Base-by-base conservation (phyloP, 2,797 vertebrate genomes). In the Limosa lapponica region DNA sequence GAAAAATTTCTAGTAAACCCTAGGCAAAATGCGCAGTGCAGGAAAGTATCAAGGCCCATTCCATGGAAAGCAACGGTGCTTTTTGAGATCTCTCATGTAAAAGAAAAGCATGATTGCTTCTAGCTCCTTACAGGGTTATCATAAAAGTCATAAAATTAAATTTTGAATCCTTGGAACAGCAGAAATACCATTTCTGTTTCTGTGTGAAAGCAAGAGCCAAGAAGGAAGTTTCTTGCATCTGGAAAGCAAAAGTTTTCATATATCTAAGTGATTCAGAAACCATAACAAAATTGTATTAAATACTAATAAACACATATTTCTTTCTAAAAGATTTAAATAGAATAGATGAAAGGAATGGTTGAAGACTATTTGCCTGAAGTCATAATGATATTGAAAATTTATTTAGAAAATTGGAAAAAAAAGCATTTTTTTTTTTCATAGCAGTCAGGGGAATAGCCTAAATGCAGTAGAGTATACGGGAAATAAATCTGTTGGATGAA, bases 11-110 rank as follows among this genome's bases (percentile, higher is more conserved):
- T 71, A 5, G 13, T 22, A 43, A 65, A 51, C 6, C 3, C 2
- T 27, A 39, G 13, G 4, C 11, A 55, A 0, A 8, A 8, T 25
- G 6, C 0, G 0, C 11, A 85, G 7, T 30, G 51, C 19, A 55
- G 16, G 25, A 59, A 58, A 4, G 2, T n/a, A 16, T 65, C n/a
- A 34, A 71, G 36, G 66, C 11, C 5, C 12, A 11, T 36, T 30
- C 51, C 9, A 16, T 46, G 39, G 39, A 79, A 84, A 55, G 1
- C 11, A 4, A 2, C 36, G 30, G 5, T 8, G 39, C 28, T 66
- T 62, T 72, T 11, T 57, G 44, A 93, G 46, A 22, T 44, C 15
- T 54, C n/a, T 69, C 5, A 32, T 0, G 1, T 20, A 64, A n/a
- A 82, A 13, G 37, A 71, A 44, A 74, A 10, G 0, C 15, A 43